Conservation (phyloP, 2,113 vertebrate species). For the Microtus oregoni region DNA sequence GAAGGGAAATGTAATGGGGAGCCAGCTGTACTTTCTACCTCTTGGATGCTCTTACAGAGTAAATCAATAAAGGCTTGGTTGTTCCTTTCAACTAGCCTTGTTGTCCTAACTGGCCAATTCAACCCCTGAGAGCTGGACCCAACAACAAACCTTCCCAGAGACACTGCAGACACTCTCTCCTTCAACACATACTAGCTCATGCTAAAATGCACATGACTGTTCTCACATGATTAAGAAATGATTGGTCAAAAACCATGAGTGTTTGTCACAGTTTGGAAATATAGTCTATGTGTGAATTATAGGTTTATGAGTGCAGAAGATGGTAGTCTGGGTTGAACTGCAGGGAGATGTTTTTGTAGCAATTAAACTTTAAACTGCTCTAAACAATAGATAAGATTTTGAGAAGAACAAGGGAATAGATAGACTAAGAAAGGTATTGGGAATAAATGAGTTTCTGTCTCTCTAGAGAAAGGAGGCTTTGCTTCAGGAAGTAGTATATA, state of each 20-base stretch:
- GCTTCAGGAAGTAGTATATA: background rate
- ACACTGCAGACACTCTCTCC: background rate
- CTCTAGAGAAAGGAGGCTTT: background rate
- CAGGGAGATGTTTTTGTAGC: background rate
- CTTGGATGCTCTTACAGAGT: background rate
- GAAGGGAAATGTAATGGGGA: background rate
- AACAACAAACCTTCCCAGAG: background rate
- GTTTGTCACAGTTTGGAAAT: background rate
- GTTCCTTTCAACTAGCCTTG: background rate
- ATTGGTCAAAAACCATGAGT: background rate
- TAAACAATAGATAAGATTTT: conserved; percentile 3
- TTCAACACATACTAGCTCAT: background rate
- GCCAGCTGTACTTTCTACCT: background rate
- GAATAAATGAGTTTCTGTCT: background rate
- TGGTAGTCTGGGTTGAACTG: background rate
- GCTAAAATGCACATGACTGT: background rate
- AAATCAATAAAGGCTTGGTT: background rate
- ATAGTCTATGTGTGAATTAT: background rate
- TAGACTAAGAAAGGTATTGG: background rate
- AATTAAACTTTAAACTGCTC: conserved; percentile 35
- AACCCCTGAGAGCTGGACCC: background rate
- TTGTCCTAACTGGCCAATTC: background rate
- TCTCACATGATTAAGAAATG: background rate
- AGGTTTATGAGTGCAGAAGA: background rate
- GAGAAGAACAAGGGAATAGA: background rate